Evolutionary conservation across 35 echinoderm and acorn worm genomes (phyloP).

Genomic region (Hemicentrotus pulcherrimus): DNA sequence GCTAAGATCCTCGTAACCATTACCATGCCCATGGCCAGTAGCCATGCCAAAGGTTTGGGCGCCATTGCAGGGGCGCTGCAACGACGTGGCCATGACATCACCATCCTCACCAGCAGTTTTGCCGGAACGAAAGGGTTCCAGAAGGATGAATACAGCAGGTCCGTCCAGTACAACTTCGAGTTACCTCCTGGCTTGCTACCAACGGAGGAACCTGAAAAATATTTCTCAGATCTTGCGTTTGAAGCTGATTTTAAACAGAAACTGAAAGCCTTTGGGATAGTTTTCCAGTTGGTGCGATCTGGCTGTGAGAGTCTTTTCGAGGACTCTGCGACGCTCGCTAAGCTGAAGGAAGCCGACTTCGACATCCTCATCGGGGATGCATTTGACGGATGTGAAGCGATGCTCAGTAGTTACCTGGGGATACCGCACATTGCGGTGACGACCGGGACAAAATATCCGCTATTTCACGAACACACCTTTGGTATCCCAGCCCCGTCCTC

Average conservation of each 20-base stretch:
- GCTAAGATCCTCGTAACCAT: not conserved
- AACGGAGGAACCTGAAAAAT: not conserved
- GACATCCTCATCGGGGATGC: not conserved
- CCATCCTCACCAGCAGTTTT: not conserved
- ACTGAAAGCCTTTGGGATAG: not conserved
- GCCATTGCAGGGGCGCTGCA: not conserved
- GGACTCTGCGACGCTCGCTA: not conserved
- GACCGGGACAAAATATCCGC: not conserved
- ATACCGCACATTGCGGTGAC: conserved; percentile 19
- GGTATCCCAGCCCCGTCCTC: conserved; percentile 23
- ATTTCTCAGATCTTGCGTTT: not conserved
- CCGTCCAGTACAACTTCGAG: not conserved
- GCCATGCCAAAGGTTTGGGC: not conserved
- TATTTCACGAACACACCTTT: not conserved
- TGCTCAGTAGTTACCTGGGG: not conserved
- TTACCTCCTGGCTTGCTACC: not conserved
- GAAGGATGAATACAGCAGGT: not conserved
- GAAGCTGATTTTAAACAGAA: not conserved
- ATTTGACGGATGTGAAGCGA: conserved; percentile 11
- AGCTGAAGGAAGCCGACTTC: not conserved
- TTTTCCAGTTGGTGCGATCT: not conserved
- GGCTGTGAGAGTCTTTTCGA: not conserved
- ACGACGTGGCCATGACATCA: not conserved
- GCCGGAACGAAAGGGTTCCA: not conserved
- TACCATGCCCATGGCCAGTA: not conserved